Base-by-base conservation (phyloP, 2,113 vertebrate species). In the Pleuronectes platessa region DNA sequence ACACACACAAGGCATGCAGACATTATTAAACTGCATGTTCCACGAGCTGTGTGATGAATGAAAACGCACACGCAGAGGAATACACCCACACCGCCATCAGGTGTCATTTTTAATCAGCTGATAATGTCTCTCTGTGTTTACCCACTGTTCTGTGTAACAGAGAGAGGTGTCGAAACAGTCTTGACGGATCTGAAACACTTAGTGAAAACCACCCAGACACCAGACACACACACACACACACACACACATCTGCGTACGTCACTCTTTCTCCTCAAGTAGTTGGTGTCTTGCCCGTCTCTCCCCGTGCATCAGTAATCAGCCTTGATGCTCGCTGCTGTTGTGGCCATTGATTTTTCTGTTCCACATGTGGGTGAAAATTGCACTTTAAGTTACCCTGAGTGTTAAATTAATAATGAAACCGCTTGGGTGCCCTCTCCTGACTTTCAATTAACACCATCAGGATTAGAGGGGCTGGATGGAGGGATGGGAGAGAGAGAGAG, bases 371-470 rank as follows among this genome's bases (percentile, higher is more conserved):
- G 91, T 93, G 94, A 95, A 95, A 94, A 94, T 94, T 94, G 94
- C 93, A 95, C 94, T 95, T 95, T 95, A 94, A 94, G 93, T 94
- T 95, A 95, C 93, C 93, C 93, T 90, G 93, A 94, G 94, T 95
- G 93, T 94, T 95, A 94, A 95, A 95, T 95, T 94, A 94, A 95
- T 95, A 94, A 94, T 94, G 93, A 94, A 94, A 94, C 94, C 92
- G 86, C 94, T 92, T 91, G 92, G 93, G 89, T 94, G 90, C 92
- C 93, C 93, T 94, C 93, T 92, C 87, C 92, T 94, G 93, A 93
- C 94, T 94, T 94, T 94, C 94, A 95, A 95, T 95, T 94, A 95
- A 94, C 93, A 93, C 88, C 82, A 76, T 89, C 91, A 90, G 88
- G 93, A 90, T 93, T 92, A 93, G 81, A 85, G 78, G 78, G 85